Base-by-base conservation (phyloP, 2,888 invertebrate genomes). In the Dione juno region DNA sequence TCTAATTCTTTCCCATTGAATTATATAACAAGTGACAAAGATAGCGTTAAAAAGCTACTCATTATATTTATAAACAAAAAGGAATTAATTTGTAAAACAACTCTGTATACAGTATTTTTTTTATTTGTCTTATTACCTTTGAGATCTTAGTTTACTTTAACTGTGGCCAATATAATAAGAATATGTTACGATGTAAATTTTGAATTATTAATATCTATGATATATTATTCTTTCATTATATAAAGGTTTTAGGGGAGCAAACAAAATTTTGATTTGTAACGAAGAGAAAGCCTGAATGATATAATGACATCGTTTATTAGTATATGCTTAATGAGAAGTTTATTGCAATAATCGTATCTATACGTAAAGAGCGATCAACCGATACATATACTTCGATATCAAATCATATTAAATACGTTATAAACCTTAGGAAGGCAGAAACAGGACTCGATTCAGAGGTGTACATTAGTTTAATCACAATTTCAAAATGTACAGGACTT, bases 401-500 rank as follows among this genome's bases (percentile, higher is more conserved):
- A 61, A 61, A 61, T 45, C 37, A 70, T 57, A 58, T 65, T 58
- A 64, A 58, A 53, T 57, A 61, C 52, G 57, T 64, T 58, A 70
- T 59, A 50, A 52, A 61, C 67, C 59, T 52, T 67, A 67, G 64
- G 69, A 69, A 72, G 73, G 61, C 66, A 63, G 65, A 64, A 64
- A 67, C 43, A 66, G 61, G 69, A 70, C 66, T 72, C 72, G 35
- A 70, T n/a, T 71, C 57, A 35, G 43, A 63, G 28, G 48, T 59
- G 59, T 66, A 66, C 66, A 66, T 53, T 69, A 78, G 76, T 85
- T 85, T 83, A 86, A 84, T 87, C 83, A 88, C 84, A 87, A 84
- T 82, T 82, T 80, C 78, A 66, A 82, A 87, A 84, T 83, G 84
- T 88, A 88, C 85, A 88, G 80, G 78, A 80, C 28, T 83, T 81